These are phyloP conservation scores for Sipunculus nudus DNA, from an alignment of 2,888 invertebrate species.

Conservation along the genomic window DNA sequence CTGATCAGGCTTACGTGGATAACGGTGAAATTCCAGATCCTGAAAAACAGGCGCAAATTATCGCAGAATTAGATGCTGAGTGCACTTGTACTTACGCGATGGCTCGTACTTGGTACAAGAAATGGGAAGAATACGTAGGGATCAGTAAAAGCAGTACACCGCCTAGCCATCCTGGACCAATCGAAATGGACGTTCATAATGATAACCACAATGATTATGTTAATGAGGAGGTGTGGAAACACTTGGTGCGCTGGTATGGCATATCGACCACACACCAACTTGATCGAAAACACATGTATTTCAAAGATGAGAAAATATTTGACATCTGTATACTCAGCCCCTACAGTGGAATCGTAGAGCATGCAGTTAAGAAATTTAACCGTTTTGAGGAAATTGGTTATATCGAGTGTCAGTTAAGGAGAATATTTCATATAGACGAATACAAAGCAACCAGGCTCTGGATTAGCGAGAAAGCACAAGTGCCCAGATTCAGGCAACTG, in stretches of 20 bases:
- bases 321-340: slow-evolving; percentile 38
- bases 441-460: slow-evolving; percentile 30
- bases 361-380: slow-evolving; percentile 34
- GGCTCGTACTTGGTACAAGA: slow-evolving; percentile 39
- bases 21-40: slow-evolving; percentile 22
- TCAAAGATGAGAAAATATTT: slow-evolving; percentile 39
- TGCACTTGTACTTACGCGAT: slow-evolving; percentile 42
- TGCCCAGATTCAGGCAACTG: slow-evolving; percentile 35
- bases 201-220: slow-evolving; percentile 44
- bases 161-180: slow-evolving; percentile 9
- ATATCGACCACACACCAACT: slow-evolving; percentile 33
- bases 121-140: slow-evolving; percentile 36
- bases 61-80: slow-evolving; percentile 27
- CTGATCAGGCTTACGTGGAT: too few species aligned
- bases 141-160: slow-evolving; percentile 6
- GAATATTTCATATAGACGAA: slow-evolving; percentile 28
- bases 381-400: slow-evolving; percentile 38
- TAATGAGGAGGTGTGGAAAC: slow-evolving; percentile 45
- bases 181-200: slow-evolving; percentile 34
- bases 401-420: slow-evolving; percentile 35
- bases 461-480: slow-evolving; percentile 38
- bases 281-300: slow-evolving; percentile 39
- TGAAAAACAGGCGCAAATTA: slow-evolving; percentile 20
- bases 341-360: slow-evolving; percentile 39
- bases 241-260: slow-evolving; percentile 45